phyloP scores from a whole-genome alignment of 92 coral and sea anemone genomes.

The Zoanthus gigantus region DNA sequence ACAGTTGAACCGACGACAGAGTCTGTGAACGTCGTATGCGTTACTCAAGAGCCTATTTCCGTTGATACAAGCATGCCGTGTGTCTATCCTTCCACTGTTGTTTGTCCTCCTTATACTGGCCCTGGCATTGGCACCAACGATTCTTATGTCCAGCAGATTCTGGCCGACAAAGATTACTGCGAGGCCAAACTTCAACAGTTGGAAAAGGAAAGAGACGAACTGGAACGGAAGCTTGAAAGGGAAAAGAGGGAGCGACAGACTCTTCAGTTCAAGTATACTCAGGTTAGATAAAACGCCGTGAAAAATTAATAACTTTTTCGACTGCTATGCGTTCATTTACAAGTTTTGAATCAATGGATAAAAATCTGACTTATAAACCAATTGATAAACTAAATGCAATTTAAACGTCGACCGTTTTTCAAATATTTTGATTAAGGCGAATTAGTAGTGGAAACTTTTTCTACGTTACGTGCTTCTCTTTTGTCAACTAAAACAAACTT shows the following conservation, averaged over 20 bases:
- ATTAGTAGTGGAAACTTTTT: neutral
- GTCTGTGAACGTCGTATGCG: neutral
- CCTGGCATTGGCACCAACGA: slow-evolving; percentile 9
- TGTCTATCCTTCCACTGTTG: neutral
- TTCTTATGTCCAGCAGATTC: slow-evolving; percentile 29
- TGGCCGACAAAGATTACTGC: slow-evolving; percentile 48
- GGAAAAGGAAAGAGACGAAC: slow-evolving; percentile 77
- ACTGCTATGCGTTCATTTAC: neutral
- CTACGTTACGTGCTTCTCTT: neutral
- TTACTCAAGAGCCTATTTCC: neutral
- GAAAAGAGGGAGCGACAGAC: slow-evolving; percentile 79
- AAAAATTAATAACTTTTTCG: neutral
- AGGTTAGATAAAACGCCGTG: neutral
- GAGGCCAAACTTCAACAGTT: slow-evolving; percentile 68
- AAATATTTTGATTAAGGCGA: too few relatives aligned
- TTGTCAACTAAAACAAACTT: neutral
- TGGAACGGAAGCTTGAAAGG: slow-evolving; percentile 73
- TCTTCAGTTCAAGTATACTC: slow-evolving; percentile 49
- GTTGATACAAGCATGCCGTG: neutral
- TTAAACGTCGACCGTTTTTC: too few relatives aligned
- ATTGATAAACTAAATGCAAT: too few relatives aligned
- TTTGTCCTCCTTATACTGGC: slow-evolving; percentile 13
- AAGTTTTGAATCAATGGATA: too few relatives aligned
- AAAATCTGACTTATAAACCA: too few relatives aligned
- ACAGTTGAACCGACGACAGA: too few relatives aligned